Evolutionary conservation across 2,113 vertebrate genomes (phyloP), one percentile per base, ranked within the genome.

Genomic region (Xenopus tropicalis): DNA sequence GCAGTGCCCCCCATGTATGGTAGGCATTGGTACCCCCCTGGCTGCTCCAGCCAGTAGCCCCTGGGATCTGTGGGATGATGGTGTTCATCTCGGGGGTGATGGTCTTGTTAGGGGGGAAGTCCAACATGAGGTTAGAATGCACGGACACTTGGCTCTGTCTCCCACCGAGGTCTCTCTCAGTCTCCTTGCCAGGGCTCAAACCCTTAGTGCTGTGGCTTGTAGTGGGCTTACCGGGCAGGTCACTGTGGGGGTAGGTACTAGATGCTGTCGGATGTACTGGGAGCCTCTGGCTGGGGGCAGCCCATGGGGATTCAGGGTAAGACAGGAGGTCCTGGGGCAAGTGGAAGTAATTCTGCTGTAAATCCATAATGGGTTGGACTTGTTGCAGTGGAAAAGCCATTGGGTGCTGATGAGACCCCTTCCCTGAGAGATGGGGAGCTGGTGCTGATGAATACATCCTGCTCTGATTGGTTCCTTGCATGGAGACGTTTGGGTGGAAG

Each of bases 21-120:
- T n/a, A n/a, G n/a, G n/a, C n/a, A n/a, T n/a, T n/a, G n/a, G n/a
- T n/a, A n/a, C n/a, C n/a, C n/a, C n/a, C n/a, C n/a, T n/a, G n/a
- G n/a, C n/a, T n/a, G n/a, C n/a, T n/a, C n/a, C n/a, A n/a, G n/a
- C n/a, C n/a, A n/a, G n/a, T n/a, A n/a, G n/a, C n/a, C n/a, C n/a
- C n/a, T n/a, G n/a, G n/a, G n/a, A n/a, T n/a, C n/a, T n/a, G n/a
- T n/a, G n/a, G n/a, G n/a, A n/a, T n/a, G 29, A 37, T 37, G 29
- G 5, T 37, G 29, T 88, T 90, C 78, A 83, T 87, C 64, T 91
- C 90, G 0, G 89, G 82, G 8, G 88, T 91, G 1, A 91, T 88
- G 42, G 90, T 90, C 79, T 85, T 92, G 80, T 90, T 91, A 0
- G 91, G 86, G 12, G 91, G 90, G 78, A 89, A 93, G 9, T 89